A percentile compares a stretch with the other conserved stretches of the same genome.
Conservation (phyloP, 2,113 vertebrate species). For the Atherinomorus stipes region DNA sequence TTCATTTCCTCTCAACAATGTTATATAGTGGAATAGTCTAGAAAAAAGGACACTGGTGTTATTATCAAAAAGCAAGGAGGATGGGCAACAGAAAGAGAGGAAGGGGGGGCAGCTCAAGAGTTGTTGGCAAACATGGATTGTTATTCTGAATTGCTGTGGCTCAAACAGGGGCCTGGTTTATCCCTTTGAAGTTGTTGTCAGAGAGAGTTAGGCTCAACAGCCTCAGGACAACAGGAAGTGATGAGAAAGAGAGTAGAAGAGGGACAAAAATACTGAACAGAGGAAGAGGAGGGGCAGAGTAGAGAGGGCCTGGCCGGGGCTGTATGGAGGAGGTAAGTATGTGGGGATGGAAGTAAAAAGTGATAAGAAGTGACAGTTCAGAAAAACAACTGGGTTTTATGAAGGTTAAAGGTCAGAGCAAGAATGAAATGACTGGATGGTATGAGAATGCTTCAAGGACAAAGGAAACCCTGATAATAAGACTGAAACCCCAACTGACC, state of each 20-base stretch:
- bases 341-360: constrained; percentile 11
- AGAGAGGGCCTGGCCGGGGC: background rate
- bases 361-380: constrained; percentile 10
- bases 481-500: constrained; percentile 26
- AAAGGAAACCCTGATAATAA: constrained; percentile 26
- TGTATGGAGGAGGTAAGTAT: background rate
- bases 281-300: background rate
- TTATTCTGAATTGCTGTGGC: constrained; percentile 38
- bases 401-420: constrained; percentile 33
- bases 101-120: background rate
- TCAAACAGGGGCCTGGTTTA: constrained; percentile 40
- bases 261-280: constrained; percentile 8
- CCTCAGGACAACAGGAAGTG: constrained; percentile 48
- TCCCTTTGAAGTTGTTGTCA: constrained; percentile 62
- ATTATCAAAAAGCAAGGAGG: constrained; percentile 25
- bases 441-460: background rate
- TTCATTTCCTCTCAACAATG: background rate
- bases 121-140: constrained; percentile 20
- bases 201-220: constrained; percentile 54
- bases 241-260: constrained; percentile 11
- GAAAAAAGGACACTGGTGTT: constrained; percentile 5
- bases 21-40: constrained; percentile 1
- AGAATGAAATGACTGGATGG: constrained; percentile 11
- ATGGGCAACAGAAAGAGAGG: background rate
- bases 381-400: constrained; percentile 26